Evolutionary conservation across 2,797 vertebrate species (phyloP), one percentile per base, ranked within the genome.

Genomic region (Girardinus metallicus): DNA sequence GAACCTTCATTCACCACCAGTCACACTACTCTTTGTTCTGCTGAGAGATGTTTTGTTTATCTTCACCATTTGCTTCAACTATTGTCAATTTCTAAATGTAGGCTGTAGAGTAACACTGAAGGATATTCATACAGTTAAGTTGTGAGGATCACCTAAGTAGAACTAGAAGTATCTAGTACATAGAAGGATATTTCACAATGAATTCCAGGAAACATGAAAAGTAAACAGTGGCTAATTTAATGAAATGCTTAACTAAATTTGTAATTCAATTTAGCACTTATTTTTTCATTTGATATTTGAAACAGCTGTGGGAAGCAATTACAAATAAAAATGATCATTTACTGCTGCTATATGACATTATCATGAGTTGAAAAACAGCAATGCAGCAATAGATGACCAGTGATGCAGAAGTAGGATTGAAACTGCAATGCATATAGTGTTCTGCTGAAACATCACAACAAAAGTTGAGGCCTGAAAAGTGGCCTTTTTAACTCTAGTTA

Each of bases 291-390:
- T 47, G 70, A 43, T 36, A 2, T 29, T 77, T 70, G 18, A 70
- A 70, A 70, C 64, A 70, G 64, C 49, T 77, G 64, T 46, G 60
- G 23, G 26, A 8, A 11, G 46, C 34, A 64, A 41, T 77, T 77
- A 70, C 34, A 26, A n/a, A 51, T 29, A 41, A 31, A 34, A n/a
- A 41, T 78, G 12, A n/a, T 12, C 8, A 51, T 66, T 18, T 43
- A 31, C 47, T 10, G 39, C 47, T 41, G 76, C 16, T 18, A 39
- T 55, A 39, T 55, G 47, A 43, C 39, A 77, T 70, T 71, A 55
- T 55, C 49, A 71, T 36, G 55, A 62, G 74, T 21, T 16, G 29
- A 12, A 11, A 31, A 51, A 23, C 29, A 11, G 41, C 13, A 16
- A 11, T 16, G 15, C 13, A 44, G 29, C n/a, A n/a, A n/a, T n/a